Base-by-base conservation (phyloP, 2,797 vertebrate genomes). In the Erethizon dorsatum region DNA sequence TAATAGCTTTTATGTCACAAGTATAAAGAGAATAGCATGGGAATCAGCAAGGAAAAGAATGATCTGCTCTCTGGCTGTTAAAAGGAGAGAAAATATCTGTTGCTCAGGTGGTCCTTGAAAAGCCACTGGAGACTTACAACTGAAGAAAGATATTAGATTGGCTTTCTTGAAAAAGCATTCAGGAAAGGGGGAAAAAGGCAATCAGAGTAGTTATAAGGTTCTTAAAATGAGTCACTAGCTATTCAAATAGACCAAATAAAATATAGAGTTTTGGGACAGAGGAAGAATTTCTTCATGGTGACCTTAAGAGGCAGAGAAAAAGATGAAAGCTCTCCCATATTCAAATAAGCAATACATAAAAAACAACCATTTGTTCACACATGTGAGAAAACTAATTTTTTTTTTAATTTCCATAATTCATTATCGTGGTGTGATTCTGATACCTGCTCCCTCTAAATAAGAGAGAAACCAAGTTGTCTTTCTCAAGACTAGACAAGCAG, bases 171-270 rank as follows among this genome's bases (percentile, higher is more conserved):
- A 85, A 83, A 24, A 79, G 9, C 61, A 63, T 41, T 87, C 37
- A 77, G 52, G 31, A 4, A 14, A 31, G 13, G 24, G 31, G 57
- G 10, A 11, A 22, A 13, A 63, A 59, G 52, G 24, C n/a, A 71
- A 28, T 56, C 61, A 84, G 47, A 94, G 18, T 18, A 71, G 6
- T 89, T 78, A 69, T 78, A 61, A 90, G 4, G 5, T 90, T 93
- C 67, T 78, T 65, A 20, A 18, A 91, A 28, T 95, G 59, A 78
- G 17, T 88, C 20, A 82, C 54, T 65, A 96, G 15, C 56, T 82
- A 61, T 65, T 88, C 78, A 89, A 91, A 91, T 31, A 80, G 54
- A 63, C 28, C 47, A 92, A 77, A 77, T 95, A 90, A 96, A 94
- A 85, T 77, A 28, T 69, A 47, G 59, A 59, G 15, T 73, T 77